Evolutionary conservation across 1,140 invertebrate species (phyloP), one percentile per base, ranked within the genome.

Genomic region (Drosophila teissieri): DNA sequence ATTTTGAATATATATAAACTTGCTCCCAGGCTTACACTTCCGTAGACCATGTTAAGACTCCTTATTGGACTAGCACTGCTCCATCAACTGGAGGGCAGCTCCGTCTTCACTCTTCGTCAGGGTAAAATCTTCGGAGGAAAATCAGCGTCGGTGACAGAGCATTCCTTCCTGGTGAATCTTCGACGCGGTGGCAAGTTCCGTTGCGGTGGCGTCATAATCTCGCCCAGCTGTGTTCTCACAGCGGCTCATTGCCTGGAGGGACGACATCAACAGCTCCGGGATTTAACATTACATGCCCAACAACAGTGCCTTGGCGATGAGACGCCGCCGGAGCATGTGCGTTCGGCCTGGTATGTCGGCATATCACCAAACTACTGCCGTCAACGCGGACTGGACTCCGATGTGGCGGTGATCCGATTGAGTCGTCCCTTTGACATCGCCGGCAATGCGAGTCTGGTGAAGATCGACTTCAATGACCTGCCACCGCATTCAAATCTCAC

Each of bases 161-260:
- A 80, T 55, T 76, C 85, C 0, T 88, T 79, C 52, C 22, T 91
- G 42, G 75, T 91, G 1, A 91, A 75, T 36, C 34, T 91, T 10
- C 77, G 75, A 34, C 62, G 55, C 14, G 36, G 53, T 11, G 53
- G 55, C 0, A 1, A 4, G 0, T 88, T 91, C 14, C 37, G 14
- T 3, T 91, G 90, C 19, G 82, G 77, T n/a, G 90, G 90, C 0
- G 54, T 48, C 1, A 34, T 91, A 10, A 73, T 90, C 15, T 73
- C 90, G n/a, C 70, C 77, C 10, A 76, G 44, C n/a, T 91, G 90
- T 60, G 90, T 91, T 0, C 64, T 91, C 4, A 91, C 90, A 0
- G 90, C 90, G 0, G 90, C 90, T 3, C 90, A 91, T 45, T 91
- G 89, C 5, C 15, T 91, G 39, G 39, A 88, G 46, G 6, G 11